Percentiles rank a stretch among this genome's conserved stretches.
Evolutionary conservation across 2,888 invertebrate species (phyloP).

Genomic region (Linyphia triangularis): DNA sequence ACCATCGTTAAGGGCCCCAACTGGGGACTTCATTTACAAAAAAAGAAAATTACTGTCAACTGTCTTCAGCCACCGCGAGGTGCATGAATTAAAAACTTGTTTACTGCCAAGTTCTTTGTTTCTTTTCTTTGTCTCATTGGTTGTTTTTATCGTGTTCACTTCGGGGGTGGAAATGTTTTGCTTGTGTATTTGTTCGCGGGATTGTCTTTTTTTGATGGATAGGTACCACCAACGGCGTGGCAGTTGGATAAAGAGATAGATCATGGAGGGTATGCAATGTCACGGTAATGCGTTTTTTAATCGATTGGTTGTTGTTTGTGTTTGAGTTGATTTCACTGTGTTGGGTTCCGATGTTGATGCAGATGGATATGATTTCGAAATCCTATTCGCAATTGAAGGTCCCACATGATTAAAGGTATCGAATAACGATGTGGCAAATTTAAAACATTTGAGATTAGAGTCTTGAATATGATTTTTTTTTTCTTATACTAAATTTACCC

Average conservation of each 20-base stretch:
- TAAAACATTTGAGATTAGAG: too few relatives aligned
- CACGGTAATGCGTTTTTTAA: background rate
- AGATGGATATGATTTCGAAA: too few relatives aligned
- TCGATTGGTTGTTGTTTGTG: background rate
- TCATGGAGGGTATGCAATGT: background rate
- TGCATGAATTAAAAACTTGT: conserved; percentile 56
- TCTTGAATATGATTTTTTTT: too few relatives aligned
- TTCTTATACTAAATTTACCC: too few relatives aligned
- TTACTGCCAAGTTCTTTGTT: conserved; percentile 17
- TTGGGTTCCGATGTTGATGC: too few relatives aligned
- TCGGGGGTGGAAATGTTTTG: background rate
- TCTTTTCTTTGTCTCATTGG: background rate
- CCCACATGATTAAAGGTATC: too few relatives aligned
- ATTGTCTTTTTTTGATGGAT: background rate
- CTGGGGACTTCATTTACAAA: conserved; percentile 22
- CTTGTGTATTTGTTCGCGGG: background rate
- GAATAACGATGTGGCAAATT: too few relatives aligned
- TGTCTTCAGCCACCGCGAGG: conserved; percentile 27
- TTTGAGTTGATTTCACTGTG: background rate
- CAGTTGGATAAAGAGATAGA: background rate
- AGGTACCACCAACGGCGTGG: background rate
- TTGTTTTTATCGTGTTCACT: background rate
- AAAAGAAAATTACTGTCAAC: conserved; percentile 49
- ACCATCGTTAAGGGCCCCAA: conserved; percentile 39
- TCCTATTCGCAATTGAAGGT: too few relatives aligned